Evolutionary conservation across 2,797 vertebrate genomes (phyloP).

Genomic region (Carcharodon carcharias): DNA sequence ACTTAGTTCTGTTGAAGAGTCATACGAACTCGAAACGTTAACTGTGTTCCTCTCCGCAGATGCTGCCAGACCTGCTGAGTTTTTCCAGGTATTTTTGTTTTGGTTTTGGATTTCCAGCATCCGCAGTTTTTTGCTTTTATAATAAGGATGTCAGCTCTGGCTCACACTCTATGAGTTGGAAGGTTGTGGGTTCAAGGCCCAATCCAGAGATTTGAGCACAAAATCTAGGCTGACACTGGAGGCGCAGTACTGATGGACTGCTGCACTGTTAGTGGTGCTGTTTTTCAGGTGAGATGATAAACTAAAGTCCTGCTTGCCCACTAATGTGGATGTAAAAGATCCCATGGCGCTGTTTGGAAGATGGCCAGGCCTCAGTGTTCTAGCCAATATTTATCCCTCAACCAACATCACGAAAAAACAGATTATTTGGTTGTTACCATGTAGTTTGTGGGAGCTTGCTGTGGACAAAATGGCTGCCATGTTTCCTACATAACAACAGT

Average conservation of each 20-base stretch:
- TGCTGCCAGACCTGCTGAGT: too few relatives aligned
- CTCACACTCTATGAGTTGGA: background rate
- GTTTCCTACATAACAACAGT: background rate
- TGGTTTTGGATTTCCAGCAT: too few relatives aligned
- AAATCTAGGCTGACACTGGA: background rate
- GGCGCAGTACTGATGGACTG: background rate
- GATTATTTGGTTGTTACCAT: background rate
- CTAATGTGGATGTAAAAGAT: background rate
- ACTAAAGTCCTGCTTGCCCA: background rate
- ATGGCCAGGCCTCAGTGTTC: background rate
- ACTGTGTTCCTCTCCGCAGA: too few relatives aligned
- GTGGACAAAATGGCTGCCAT: background rate
- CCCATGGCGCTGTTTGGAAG: background rate
- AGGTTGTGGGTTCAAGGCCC: background rate
- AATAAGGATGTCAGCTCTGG: background rate
- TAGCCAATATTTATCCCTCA: background rate
- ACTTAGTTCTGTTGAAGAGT: too few relatives aligned
- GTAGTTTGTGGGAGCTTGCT: background rate
- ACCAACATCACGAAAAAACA: background rate
- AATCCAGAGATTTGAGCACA: background rate
- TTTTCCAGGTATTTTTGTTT: too few relatives aligned
- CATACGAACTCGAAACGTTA: too few relatives aligned
- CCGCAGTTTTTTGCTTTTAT: too few relatives aligned
- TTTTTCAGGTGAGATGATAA: background rate
- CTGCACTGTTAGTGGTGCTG: background rate